These are phyloP conservation scores for Danio aesculapii DNA, from an alignment of 2,797 vertebrate species.

Conservation along the genomic window DNA sequence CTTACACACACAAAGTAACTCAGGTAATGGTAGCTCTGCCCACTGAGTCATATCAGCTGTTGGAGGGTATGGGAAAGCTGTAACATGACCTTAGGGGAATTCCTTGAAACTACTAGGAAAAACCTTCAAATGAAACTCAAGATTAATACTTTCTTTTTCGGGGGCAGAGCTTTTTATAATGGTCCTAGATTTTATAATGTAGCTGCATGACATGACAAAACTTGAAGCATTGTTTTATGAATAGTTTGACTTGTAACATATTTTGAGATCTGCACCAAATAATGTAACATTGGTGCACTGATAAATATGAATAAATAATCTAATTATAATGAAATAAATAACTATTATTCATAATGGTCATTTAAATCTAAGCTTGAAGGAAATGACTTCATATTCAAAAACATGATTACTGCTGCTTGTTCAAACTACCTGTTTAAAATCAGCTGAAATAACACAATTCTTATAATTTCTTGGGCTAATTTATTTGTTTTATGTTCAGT, in stretches of 20 bases:
- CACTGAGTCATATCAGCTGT: slow-evolving; percentile 71
- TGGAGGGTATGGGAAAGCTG: slow-evolving; percentile 54
- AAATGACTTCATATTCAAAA: background rate
- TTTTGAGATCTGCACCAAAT: too few relatives aligned
- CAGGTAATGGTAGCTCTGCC: slow-evolving; percentile 67
- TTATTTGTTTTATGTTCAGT: too few relatives aligned
- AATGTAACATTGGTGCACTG: too few relatives aligned
- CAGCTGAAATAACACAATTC: too few relatives aligned
- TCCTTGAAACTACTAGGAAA: slow-evolving; percentile 44
- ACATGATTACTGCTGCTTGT: too few relatives aligned
- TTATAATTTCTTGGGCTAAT: too few relatives aligned
- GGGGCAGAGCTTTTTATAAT: background rate
- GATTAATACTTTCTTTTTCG: background rate
- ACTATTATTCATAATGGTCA: too few relatives aligned
- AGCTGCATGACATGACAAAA: background rate
- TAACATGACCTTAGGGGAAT: slow-evolving; percentile 40
- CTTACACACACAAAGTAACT: slow-evolving; percentile 73
- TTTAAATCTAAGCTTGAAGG: too few relatives aligned
- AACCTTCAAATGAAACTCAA: background rate
- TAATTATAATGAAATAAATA: too few relatives aligned
- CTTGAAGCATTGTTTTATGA: background rate
- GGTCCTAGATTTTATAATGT: background rate
- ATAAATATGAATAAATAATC: too few relatives aligned
- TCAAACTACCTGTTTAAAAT: too few relatives aligned
- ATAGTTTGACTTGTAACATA: too few relatives aligned